Base-by-base conservation (phyloP, 2,113 vertebrate species). In the Glaucomys volans region DNA sequence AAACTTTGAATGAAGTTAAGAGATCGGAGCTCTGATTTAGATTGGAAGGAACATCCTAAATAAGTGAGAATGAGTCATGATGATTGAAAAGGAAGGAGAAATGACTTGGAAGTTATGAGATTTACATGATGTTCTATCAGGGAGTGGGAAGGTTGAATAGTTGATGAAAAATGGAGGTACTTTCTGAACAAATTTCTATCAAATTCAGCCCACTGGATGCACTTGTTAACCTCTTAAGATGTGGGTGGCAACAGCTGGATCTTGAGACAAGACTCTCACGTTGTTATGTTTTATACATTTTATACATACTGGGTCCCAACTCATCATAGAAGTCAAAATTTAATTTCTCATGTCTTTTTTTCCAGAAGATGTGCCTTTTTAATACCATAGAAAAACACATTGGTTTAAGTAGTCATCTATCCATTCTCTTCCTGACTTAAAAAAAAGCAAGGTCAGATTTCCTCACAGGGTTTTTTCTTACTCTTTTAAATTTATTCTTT, bases 51-150 rank as follows among this genome's bases (percentile, higher is more conserved):
- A 77, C 86, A 66, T 85, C 28, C 28, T 71, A 90, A 88, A 67
- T 59, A 72, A 86, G 62, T 50, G n/a, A 76, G 50, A 57, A 26
- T 91, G 89, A 94, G 47, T 97, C 86, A 95, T 81, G 35, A 75
- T 90, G 64, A 90, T 86, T 69, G 76, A 94, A 91, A 87, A 80
- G n/a, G 50, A 95, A 93, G 80, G 40, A 74, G 79, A 95, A 93
- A 57, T 95, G 62, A 95, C n/a, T 97, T 89, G 62, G 26, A 92
- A 59, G 28, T 84, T 67, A 83, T 32, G 40, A 91, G 62, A 83
- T 91, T 94, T 93, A 54, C 64, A 95, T 91, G 92, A 94, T 95
- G 62, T 84, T 66, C 52, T 22, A 47, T 85, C 10, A 79, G 44
- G 35, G 54, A 40, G 69, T 22, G 57, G 54, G 14, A 89, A 84